These are phyloP conservation scores for Zingel zingel DNA, from an alignment of 2,113 vertebrate genomes.

Conservation along the genomic window DNA sequence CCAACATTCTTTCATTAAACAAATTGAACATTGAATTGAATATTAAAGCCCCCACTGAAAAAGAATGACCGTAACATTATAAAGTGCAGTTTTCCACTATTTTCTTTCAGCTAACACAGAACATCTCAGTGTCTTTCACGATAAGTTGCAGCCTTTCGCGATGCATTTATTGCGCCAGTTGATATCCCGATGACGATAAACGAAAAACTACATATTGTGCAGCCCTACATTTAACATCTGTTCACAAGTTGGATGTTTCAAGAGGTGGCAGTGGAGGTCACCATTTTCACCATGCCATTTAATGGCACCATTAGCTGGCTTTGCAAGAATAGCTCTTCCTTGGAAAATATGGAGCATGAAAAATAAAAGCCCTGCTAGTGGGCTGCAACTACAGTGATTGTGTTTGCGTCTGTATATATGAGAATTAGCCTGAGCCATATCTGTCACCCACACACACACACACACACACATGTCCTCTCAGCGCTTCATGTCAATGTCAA, in stretches of 20 bases:
- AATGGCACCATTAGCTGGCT: slow-evolving; percentile 10
- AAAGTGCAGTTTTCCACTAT: too few species aligned
- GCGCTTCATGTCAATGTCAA: slow-evolving; percentile 5
- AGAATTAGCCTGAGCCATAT: background rate
- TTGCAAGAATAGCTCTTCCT: background rate
- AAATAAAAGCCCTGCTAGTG: slow-evolving; percentile 18
- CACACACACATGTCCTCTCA: background rate
- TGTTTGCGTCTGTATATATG: background rate
- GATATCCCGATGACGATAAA: too few species aligned
- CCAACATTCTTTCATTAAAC: too few species aligned
- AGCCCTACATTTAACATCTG: too few species aligned
- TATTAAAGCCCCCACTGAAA: too few species aligned
- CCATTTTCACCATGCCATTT: background rate
- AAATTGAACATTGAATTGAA: too few species aligned
- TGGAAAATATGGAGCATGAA: background rate
- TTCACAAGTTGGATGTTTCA: background rate
- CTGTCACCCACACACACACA: background rate
- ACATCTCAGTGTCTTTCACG: too few species aligned
- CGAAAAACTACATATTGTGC: too few species aligned
- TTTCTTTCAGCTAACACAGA: too few species aligned
- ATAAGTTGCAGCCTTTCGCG: too few species aligned
- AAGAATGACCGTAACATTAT: too few species aligned
- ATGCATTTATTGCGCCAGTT: too few species aligned
- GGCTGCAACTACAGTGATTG: background rate
- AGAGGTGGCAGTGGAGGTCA: background rate